Percentiles rank a stretch among this genome's conserved stretches.
Conservation (phyloP, 2,113 vertebrate species). For the Anhinga rufa region DNA sequence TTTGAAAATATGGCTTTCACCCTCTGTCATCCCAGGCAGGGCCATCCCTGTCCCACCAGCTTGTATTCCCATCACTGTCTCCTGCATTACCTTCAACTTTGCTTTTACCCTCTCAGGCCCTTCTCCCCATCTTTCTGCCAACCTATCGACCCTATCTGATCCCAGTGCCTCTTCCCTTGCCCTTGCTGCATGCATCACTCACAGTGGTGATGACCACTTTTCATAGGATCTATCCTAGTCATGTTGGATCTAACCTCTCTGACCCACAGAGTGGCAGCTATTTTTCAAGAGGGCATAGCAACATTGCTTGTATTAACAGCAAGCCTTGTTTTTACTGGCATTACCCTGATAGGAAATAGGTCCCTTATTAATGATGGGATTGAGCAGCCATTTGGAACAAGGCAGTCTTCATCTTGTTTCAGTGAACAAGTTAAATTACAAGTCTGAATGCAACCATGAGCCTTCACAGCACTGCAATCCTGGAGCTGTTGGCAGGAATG, state of each 20-base stretch:
- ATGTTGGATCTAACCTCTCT: not conserved
- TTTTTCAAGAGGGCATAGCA: not conserved
- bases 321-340: not conserved
- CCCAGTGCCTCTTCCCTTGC: not conserved
- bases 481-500: not conserved
- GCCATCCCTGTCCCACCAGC: not conserved
- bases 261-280: not conserved
- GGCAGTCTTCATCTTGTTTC: not conserved
- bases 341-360: not conserved
- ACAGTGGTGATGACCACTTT: not conserved
- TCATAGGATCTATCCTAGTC: not conserved
- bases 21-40: not conserved
- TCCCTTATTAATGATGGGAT: not conserved
- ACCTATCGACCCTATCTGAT: accelerated
- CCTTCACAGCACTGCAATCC: not conserved
- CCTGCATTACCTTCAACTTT: not conserved
- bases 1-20: not conserved
- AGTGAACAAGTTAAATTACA: not conserved
- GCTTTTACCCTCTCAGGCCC: not conserved
- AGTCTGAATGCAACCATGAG: not conserved
- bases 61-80: not conserved
- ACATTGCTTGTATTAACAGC: not conserved
- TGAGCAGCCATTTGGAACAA: not conserved
- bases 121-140: not conserved
- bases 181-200: not conserved